phyloP scores from a whole-genome alignment of 1,140 invertebrate species.

The Hyposmocoma kahamanoa region DNA sequence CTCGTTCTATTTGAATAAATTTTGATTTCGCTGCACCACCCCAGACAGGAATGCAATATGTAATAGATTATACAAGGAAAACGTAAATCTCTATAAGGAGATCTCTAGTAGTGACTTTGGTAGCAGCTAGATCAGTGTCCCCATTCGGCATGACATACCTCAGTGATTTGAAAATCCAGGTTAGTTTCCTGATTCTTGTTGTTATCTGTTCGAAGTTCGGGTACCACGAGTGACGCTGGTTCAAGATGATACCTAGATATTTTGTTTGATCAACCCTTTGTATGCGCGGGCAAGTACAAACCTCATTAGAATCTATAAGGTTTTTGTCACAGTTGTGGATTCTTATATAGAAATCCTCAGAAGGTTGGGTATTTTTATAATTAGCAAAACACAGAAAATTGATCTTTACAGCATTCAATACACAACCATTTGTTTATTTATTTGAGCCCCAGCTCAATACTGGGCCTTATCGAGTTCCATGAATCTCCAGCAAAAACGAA shows the following conservation, averaged over 20 bases:
- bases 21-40: neutral
- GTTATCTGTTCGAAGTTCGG: neutral
- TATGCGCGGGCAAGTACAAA: neutral
- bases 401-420: constrained; percentile 7
- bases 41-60: neutral
- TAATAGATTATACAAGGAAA: neutral
- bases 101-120: no score
- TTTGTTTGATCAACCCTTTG: neutral
- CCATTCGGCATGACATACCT: neutral
- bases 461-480: constrained; percentile 1
- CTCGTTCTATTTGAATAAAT: neutral
- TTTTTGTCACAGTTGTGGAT: neutral
- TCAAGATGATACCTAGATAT: neutral
- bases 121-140: no score
- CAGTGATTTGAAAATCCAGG: neutral
- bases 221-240: neutral
- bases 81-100: neutral
- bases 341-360: neutral
- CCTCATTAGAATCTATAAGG: neutral
- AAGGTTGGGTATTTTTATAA: neutral
- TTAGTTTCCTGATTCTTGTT: neutral
- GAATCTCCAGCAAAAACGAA: constrained; percentile 7
- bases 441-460: constrained; percentile 6
- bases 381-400: constrained; percentile 10
- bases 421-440: constrained; percentile 7